Base-by-base conservation (phyloP, 2,888 invertebrate genomes). In the Lasioglossum leucozonium region DNA sequence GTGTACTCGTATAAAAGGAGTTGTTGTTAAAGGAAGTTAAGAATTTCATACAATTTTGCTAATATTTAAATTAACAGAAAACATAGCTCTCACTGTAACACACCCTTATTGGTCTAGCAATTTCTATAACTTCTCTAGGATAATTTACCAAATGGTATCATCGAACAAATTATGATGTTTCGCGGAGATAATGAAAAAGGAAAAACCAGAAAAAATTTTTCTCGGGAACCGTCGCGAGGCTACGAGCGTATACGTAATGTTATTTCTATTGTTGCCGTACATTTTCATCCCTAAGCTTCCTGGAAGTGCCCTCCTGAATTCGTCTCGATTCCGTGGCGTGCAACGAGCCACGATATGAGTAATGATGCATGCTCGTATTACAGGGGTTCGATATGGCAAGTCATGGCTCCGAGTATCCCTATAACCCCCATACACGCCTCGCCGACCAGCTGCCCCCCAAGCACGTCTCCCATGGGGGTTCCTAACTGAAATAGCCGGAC, bases 331-430 rank as follows among this genome's bases (percentile, higher is more conserved):
- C 91, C 91, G 89, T 92, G 92, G 93, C 93, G 93, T 91, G 92
- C 93, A 94, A 93, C 93, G 92, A 94, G 94, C 93, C 93, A 91
- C 93, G 94, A 94, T 95, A 94, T 95, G 95, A 95, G 95, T 94
- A 95, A 95, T 95, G 95, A 94, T 95, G 94, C 94, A 94, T 94
- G 94, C 93, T 92, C 91, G 91, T 91, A 91, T 93, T 93, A 88
- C 89, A 93, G 93, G 93, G 94, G 93, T 51, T 51, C 90, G 92
- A 92, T 94, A 87, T 92, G 85, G 93, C 94, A 92, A 94, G 95
- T 95, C 95, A 95, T 91, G 93, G 92, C 93, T 88, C 93, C 93
- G 92, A 92, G 93, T 92, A 92, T 92, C 91, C 90, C 91, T 91
- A 86, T 88, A 92, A 91, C 90, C 87, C 58, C 88, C 87, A 62